Base-by-base conservation (phyloP, 2,797 vertebrate genomes). In the Nannoperca obscura region DNA sequence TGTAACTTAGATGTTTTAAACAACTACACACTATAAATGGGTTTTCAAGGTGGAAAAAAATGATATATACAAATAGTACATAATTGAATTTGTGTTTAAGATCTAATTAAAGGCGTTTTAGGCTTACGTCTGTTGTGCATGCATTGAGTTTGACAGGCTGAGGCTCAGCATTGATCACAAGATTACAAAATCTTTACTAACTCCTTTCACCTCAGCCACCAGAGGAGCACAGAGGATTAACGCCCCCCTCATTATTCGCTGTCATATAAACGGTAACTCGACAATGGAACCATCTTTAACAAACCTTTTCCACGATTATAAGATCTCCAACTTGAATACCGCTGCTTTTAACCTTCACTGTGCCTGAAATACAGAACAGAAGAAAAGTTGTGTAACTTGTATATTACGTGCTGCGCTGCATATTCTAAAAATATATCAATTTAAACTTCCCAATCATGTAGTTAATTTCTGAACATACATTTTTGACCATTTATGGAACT, bases 281-380 rank as follows among this genome's bases (percentile, higher is more conserved):
- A 84, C 80, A 77, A 72, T 64, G 32, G 79, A 82, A 84, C 17
- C 50, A 79, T 62, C 36, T 69, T 46, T 55, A 27, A 86, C 91
- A 78, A 95, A 99, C 98, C 98, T 99, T 99, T 81, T 99, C 98
- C n/a, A 99, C 97, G 22, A 99, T 97, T 89, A 99, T 97, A n/a
- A 99, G 97, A 78, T 99, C 98, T 17, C 98, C 98, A 2, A 99
- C 98, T 95, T 99, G 98, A 87, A 99, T 99, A 38, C 91, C 95
- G n/a, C 97, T 97, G 86, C 98, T 99, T 95, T 98, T 99, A 90
- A 99, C 97, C 90, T 99, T 99, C 85, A 97, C 95, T 0, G 97
- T 99, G 54, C 98, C 98, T 99, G 93, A 57, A 83, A 91, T 9
- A 77, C 44, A 83, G 60, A 83, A 81, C 7, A 81, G 36, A 77